Percentiles rank a stretch among this genome's conserved stretches.
phyloP scores from a whole-genome alignment of 2,797 vertebrate species.

The Gobio occitaniae region DNA sequence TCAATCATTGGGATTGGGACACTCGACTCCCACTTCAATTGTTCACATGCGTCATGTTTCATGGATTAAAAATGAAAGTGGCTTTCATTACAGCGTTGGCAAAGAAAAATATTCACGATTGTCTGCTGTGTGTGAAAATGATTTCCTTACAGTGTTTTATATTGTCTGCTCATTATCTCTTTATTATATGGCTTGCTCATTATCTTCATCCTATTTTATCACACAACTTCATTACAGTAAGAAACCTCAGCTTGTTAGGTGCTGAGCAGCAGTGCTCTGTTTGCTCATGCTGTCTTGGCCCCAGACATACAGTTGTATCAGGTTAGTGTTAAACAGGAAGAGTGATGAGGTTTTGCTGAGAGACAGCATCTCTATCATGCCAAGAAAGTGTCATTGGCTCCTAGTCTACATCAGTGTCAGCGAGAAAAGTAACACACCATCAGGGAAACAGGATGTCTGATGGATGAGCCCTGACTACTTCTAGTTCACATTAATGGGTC shows the following conservation, averaged over 20 bases:
- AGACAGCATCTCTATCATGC: conserved; percentile 29
- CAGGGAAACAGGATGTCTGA: conserved; percentile 47
- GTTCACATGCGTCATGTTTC: conserved; percentile 60
- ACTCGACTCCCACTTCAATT: conserved; percentile 70
- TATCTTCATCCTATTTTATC: conserved; percentile 7
- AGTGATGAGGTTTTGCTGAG: background rate
- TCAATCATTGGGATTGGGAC: conserved; percentile 57
- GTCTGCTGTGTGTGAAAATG: conserved; percentile 15
- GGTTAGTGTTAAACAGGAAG: conserved; percentile 26
- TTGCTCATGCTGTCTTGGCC: conserved; percentile 21
- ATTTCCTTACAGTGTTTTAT: conserved; percentile 6
- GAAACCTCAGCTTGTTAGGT: conserved; percentile 2
- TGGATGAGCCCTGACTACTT: conserved; percentile 23
- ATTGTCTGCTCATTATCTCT: conserved; percentile 15
- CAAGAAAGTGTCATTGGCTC: conserved; percentile 51
- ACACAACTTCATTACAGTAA: conserved; percentile 28
- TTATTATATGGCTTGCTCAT: conserved; percentile 25
- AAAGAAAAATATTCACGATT: conserved; percentile 46
- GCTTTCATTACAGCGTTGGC: conserved; percentile 36
- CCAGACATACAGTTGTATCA: conserved; percentile 40
- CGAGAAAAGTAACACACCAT: conserved; percentile 55
- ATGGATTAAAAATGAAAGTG: conserved; percentile 51
- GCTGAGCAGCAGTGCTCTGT: conserved; percentile 12
- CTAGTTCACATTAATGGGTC: background rate
- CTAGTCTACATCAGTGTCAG: conserved; percentile 58